These are phyloP conservation scores for Characodon lateralis DNA, from an alignment of 2,797 vertebrate genomes.

Conservation along the genomic window DNA sequence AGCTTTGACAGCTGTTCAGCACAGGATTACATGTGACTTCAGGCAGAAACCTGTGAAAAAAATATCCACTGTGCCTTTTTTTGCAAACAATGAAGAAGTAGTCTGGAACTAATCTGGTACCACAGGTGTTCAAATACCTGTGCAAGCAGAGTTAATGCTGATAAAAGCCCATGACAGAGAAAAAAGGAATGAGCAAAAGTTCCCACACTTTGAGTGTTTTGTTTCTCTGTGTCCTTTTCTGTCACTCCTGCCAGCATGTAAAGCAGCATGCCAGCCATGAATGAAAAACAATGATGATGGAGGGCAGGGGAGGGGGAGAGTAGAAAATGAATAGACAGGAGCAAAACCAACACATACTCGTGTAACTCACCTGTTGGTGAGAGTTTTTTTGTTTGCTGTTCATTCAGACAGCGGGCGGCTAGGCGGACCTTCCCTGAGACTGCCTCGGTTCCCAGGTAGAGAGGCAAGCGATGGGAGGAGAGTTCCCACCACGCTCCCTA, in stretches of 20 bases:
- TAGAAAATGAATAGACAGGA: slow-evolving; percentile 51
- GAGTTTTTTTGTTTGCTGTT: slow-evolving; percentile 79
- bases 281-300: slow-evolving; percentile 64
- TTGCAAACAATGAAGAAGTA: slow-evolving; percentile 62
- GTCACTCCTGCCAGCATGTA: slow-evolving; percentile 74
- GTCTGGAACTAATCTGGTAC: slow-evolving; percentile 65
- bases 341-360: slow-evolving; percentile 80
- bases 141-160: slow-evolving; percentile 79
- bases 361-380: slow-evolving; percentile 84
- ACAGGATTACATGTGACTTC: slow-evolving; percentile 58
- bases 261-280: slow-evolving; percentile 77
- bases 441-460: slow-evolving; percentile 80
- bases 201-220: slow-evolving; percentile 84
- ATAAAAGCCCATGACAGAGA: slow-evolving; percentile 78
- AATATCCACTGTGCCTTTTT: slow-evolving; percentile 60
- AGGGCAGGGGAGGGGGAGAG: slow-evolving; percentile 6
- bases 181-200: slow-evolving; percentile 75
- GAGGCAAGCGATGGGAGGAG: slow-evolving; percentile 83
- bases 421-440: slow-evolving; percentile 78
- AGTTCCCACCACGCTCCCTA: slow-evolving; percentile 86
- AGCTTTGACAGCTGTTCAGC: slow-evolving; percentile 47
- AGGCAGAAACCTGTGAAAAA: slow-evolving; percentile 47
- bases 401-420: slow-evolving; percentile 74
- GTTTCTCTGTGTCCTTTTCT: slow-evolving; percentile 72
- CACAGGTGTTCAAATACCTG: slow-evolving; percentile 83